A percentile compares a stretch with the other conserved stretches of the same genome.
phyloP scores from a whole-genome alignment of 2,797 vertebrate genomes.

The Spinus olivaceus region DNA sequence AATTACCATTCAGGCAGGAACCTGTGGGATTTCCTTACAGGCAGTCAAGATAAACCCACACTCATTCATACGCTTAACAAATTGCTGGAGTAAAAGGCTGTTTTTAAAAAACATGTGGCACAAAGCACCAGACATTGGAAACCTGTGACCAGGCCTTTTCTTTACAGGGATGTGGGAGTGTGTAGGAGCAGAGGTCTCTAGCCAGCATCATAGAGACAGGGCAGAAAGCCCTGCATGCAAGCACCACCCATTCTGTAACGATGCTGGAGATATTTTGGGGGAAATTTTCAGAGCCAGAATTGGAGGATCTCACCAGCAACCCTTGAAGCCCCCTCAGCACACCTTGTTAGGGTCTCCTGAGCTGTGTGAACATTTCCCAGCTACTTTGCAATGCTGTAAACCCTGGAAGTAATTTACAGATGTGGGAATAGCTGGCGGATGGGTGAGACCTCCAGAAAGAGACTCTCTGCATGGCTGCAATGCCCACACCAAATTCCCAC shows the following conservation, averaged over 20 bases:
- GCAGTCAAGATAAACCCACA: constrained; percentile 42
- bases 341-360: neutral
- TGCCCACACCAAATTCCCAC: neutral
- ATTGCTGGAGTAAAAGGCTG: neutral
- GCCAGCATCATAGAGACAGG: neutral
- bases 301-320: neutral
- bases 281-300: neutral
- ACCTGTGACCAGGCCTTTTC: neutral
- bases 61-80: constrained; percentile 11
- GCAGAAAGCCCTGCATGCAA: neutral
- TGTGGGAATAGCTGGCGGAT: neutral
- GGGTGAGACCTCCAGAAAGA: neutral
- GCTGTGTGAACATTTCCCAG: neutral
- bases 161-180: neutral
- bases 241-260: neutral
- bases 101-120: neutral
- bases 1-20: constrained; percentile 31
- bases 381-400: neutral
- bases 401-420: neutral
- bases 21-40: constrained; percentile 50
- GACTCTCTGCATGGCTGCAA: neutral
- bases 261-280: rapidly evolving
- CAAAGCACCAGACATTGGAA: neutral
- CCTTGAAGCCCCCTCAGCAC: neutral
- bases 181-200: neutral